Percentiles rank a stretch among this genome's conserved stretches.
Evolutionary conservation across 2,797 vertebrate species (phyloP).

Genomic region (Myoxocephalus aenaeus): DNA sequence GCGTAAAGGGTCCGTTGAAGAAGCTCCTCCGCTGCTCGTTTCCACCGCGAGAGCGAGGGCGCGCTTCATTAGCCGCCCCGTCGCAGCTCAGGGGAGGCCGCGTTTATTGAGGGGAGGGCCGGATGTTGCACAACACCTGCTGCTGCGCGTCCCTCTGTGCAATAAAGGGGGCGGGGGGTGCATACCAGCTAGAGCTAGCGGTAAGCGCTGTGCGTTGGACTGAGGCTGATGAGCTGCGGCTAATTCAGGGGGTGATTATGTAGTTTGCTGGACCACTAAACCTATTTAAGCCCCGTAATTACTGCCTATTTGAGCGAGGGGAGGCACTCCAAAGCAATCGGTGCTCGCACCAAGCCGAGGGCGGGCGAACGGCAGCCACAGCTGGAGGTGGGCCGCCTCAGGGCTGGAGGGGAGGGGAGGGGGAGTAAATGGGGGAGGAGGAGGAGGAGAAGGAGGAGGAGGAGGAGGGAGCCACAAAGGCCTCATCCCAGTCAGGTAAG

Average conservation of each 20-base stretch:
- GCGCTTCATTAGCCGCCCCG: too few relatives aligned
- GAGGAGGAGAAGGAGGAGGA: constrained; percentile 83
- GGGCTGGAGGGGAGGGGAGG: constrained; percentile 88
- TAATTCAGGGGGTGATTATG: constrained; percentile 99
- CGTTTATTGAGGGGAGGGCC: constrained; percentile 78
- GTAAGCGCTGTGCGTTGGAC: constrained; percentile 95
- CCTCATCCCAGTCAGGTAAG: constrained; percentile 82
- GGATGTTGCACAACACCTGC: constrained; percentile 83
- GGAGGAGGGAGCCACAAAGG: constrained; percentile 74
- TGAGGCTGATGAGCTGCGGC: constrained; percentile 98
- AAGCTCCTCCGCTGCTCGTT: too few relatives aligned
- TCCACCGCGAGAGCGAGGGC: too few relatives aligned
- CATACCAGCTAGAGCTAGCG: constrained; percentile 93
- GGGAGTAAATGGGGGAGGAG: too few relatives aligned
- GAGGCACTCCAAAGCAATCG: constrained; percentile 98
- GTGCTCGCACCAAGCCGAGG: constrained; percentile 86
- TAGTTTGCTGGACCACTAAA: constrained; percentile 99
- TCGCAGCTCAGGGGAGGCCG: too few relatives aligned
- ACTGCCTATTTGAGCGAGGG: constrained; percentile 99
- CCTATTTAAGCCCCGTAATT: constrained; percentile 99
- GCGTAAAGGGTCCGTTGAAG: too few relatives aligned
- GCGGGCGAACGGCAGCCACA: constrained; percentile 89
- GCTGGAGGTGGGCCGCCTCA: constrained; percentile 96
- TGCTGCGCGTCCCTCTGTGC: constrained; percentile 76
- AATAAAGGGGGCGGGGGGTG: constrained; percentile 74